These are phyloP conservation scores for Hirundo rustica DNA, from an alignment of 2,797 vertebrate genomes.

Conservation along the genomic window DNA sequence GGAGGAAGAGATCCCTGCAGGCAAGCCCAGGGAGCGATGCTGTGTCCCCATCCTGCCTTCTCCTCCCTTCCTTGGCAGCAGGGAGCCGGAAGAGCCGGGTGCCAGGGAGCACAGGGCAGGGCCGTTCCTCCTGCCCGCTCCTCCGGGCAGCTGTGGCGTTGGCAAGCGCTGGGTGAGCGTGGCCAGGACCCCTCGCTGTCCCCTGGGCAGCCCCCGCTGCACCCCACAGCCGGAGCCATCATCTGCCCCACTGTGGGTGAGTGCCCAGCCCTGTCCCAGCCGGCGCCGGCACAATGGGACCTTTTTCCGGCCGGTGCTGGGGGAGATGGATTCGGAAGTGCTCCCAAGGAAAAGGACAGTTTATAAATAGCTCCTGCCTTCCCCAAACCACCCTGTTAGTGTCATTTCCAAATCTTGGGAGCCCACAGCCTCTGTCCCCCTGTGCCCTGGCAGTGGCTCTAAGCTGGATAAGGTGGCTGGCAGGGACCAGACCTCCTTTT, in stretches of 20 bases:
- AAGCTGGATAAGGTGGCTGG: too few relatives aligned
- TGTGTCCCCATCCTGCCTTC: neutral
- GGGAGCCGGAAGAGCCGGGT: neutral
- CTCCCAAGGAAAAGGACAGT: neutral
- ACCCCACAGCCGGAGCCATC: neutral
- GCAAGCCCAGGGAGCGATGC: neutral
- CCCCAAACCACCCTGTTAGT: too few relatives aligned
- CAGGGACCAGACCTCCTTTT: too few relatives aligned
- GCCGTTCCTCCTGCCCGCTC: rapidly evolving
- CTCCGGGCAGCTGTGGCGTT: rapidly evolving
- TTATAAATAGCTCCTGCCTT: neutral
- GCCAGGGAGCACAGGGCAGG: neutral
- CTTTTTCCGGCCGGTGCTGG: neutral
- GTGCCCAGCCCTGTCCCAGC: neutral
- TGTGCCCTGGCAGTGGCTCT: too few relatives aligned
- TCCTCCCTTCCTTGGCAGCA: neutral
- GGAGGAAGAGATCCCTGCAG: neutral
- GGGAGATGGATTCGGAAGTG: neutral
- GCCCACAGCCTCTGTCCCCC: too few relatives aligned
- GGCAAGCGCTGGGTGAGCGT: neutral
- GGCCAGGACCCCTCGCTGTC: rapidly evolving
- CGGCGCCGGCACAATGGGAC: conserved; percentile 1
- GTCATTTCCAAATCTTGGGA: neutral
- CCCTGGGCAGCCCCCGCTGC: neutral
- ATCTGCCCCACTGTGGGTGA: neutral